Evolutionary conservation across 2,797 vertebrate genomes (phyloP).

Genomic region (Masticophis lateralis): DNA sequence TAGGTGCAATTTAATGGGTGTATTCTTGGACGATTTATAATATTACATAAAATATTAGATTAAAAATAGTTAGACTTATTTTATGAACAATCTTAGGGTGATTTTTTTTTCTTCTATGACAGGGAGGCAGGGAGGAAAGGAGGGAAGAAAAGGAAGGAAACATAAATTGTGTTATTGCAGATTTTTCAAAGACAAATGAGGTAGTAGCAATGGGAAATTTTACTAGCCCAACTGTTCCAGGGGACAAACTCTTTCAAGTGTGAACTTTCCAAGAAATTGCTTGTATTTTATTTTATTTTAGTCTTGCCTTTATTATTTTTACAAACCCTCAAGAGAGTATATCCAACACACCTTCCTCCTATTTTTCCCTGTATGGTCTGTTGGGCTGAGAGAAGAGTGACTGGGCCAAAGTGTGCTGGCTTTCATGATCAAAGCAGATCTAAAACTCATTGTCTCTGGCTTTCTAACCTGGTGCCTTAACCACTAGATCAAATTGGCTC

Average conservation of each 20-base stretch:
- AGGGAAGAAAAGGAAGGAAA: neutral
- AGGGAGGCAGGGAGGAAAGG: neutral
- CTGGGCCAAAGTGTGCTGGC: neutral
- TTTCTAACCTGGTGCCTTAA: neutral
- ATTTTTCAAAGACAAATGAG: neutral
- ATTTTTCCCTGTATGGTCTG: neutral
- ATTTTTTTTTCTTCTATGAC: neutral
- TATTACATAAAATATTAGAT: neutral
- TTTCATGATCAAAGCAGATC: neutral
- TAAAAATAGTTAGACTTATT: neutral
- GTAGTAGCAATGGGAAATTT: neutral
- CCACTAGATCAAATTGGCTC: neutral
- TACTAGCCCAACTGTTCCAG: neutral
- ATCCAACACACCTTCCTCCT: neutral
- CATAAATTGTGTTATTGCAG: neutral
- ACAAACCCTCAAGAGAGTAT: neutral
- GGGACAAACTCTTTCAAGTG: neutral
- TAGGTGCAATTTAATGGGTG: neutral
- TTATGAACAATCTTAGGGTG: neutral
- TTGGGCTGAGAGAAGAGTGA: neutral
- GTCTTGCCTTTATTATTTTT: neutral
- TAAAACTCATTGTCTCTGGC: neutral
- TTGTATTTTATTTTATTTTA: neutral
- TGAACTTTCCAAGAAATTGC: neutral
- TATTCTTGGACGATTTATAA: neutral